Conservation (phyloP, 2,113 vertebrate species). For the Petaurus breviceps region DNA sequence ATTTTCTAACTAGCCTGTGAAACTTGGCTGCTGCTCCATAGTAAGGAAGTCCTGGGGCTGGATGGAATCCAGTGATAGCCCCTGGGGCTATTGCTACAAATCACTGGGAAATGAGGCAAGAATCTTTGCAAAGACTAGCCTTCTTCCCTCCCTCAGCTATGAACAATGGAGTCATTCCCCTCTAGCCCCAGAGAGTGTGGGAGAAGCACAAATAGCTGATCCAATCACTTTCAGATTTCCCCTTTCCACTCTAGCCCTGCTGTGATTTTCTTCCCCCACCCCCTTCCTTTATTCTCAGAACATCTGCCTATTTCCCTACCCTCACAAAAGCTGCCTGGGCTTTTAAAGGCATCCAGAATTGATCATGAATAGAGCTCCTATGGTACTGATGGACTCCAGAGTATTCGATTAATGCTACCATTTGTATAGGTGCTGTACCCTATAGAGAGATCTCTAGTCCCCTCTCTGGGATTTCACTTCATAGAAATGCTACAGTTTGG, state of each 20-base stretch:
- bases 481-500: rapidly evolving
- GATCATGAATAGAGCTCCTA: conserved; percentile 6
- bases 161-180: neutral
- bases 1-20: conserved; percentile 68
- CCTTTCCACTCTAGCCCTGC: neutral
- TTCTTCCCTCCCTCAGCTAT: neutral
- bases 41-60: conserved; percentile 56
- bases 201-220: neutral
- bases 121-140: conserved; percentile 41
- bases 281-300: neutral
- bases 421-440: conserved; percentile 22
- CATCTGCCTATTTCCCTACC: neutral
- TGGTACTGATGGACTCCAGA: conserved; percentile 36
- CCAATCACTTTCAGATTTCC: neutral
- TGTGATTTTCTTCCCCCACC: neutral
- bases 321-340: neutral
- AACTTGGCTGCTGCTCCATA: conserved; percentile 56
- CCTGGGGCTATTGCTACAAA: conserved; percentile 57
- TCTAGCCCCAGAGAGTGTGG: conserved; percentile 11
- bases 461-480: conserved; percentile 4
- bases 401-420: neutral
- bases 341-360: conserved; percentile 29
- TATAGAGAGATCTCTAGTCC: neutral
- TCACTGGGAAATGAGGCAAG: conserved; percentile 60
- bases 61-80: conserved; percentile 57